Evolutionary conservation across 2,113 vertebrate species (phyloP).

Genomic region (Scartelaos histophorus): DNA sequence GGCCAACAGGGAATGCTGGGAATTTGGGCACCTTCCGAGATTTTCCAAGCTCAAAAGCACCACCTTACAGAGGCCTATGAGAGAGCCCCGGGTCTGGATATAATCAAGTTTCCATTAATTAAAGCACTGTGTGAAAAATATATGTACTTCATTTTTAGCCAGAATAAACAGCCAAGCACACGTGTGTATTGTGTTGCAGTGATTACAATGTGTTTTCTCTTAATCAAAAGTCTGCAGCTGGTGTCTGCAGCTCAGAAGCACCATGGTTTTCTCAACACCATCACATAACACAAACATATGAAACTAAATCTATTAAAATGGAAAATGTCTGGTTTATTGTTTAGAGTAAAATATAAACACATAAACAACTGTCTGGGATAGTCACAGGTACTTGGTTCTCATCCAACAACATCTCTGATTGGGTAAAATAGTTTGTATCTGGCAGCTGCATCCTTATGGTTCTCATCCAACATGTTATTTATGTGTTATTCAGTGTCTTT

Average conservation of each 20-base stretch:
- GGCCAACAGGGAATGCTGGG: slow-evolving; percentile 28
- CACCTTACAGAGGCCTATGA: not conserved
- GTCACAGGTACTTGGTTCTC: not conserved
- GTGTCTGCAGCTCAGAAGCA: slow-evolving; percentile 7
- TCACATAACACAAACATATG: not conserved
- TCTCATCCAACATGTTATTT: too few species aligned
- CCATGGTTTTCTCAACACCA: not conserved
- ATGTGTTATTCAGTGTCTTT: too few species aligned
- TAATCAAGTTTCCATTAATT: slow-evolving; percentile 46
- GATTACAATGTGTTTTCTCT: slow-evolving; percentile 45
- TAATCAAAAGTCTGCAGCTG: slow-evolving; percentile 5
- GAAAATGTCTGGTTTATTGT: too few species aligned
- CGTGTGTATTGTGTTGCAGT: slow-evolving; percentile 11
- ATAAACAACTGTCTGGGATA: not conserved
- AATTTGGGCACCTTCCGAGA: slow-evolving; percentile 26
- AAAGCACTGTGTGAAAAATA: slow-evolving; percentile 20
- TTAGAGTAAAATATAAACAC: too few species aligned
- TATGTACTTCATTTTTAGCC: slow-evolving; percentile 19
- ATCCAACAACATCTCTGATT: not conserved
- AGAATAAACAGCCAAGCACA: slow-evolving; percentile 7
- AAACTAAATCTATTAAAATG: not conserved
- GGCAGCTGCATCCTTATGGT: too few species aligned
- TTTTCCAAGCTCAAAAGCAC: not conserved
- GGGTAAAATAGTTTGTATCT: too few species aligned
- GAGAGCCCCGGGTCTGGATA: slow-evolving; percentile 1